Base-by-base conservation (phyloP, 2,797 vertebrate genomes). In the Tragopan temminckii region DNA sequence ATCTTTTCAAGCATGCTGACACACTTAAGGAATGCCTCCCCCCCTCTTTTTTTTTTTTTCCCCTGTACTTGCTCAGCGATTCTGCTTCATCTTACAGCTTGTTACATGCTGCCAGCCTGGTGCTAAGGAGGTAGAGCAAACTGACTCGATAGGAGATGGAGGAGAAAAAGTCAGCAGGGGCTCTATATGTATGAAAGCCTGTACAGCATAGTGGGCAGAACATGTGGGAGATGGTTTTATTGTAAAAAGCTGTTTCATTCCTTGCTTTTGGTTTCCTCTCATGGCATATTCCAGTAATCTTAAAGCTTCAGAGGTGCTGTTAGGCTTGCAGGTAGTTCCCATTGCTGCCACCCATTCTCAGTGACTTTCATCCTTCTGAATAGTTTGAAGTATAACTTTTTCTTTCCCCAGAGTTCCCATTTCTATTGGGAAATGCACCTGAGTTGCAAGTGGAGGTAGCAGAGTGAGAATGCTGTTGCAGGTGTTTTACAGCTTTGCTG, bases 21-120 rank as follows among this genome's bases (percentile, higher is more conserved):
- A 1, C 81, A 43, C 43, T 53, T 93, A 40, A 64, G 66, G 45
- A 76, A 86, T 76, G 36, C 27, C 53, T 84, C 61, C 27, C 5
- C 18, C 33, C 24, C 40, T 75, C 63, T 33, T 4, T 15, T 38
- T 66, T 57, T 46, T 76, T n/a, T 33, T 38, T 62, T 20, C 29
- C 71, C 68, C 17, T 55, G 46, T 87, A 11, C 36, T 93, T 95
- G 90, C 92, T 96, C 85, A 53, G 27, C 6, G 88, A 72, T 93
- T 87, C 79, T 83, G 76, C 87, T 92, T 89, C 50, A 55, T 76
- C 69, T 71, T 92, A 92, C 69, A 88, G 89, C 82, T 87, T 92
- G 80, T 84, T 74, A 77, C 31, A 5, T 13, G 80, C 75, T 89
- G 81, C 66, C 45, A 61, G 63, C 52, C 0, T 9, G 43, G 74